phyloP scores from a whole-genome alignment of 2,113 vertebrate species.

The Pituophis catenifer region DNA sequence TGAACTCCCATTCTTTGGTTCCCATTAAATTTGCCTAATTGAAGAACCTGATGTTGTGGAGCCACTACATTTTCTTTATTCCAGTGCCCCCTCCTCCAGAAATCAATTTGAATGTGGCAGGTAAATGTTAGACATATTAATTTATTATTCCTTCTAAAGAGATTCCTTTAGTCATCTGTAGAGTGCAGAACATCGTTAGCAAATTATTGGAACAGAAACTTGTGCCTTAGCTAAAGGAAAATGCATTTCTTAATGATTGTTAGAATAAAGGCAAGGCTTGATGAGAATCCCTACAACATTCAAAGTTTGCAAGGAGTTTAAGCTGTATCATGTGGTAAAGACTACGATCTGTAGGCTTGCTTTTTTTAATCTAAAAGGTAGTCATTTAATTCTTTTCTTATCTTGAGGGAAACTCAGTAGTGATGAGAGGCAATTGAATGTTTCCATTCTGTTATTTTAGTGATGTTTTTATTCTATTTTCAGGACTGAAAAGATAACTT shows the following conservation, averaged over 20 bases:
- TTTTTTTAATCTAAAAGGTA: neutral
- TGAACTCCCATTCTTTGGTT: neutral
- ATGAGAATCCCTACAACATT: neutral
- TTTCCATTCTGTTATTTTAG: neutral
- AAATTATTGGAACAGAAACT: neutral
- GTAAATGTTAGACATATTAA: neutral
- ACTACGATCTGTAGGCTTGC: neutral
- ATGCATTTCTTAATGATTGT: neutral
- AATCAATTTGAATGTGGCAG: neutral
- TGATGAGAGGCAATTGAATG: neutral
- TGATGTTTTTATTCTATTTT: neutral
- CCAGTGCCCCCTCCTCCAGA: neutral
- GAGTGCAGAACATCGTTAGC: neutral
- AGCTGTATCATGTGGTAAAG: neutral
- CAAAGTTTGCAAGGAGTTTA: neutral
- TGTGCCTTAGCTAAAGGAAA: neutral
- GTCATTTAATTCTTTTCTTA: neutral
- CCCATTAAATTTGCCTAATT: neutral
- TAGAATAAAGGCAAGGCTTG: neutral
- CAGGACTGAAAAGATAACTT: neutral
- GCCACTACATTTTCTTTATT: neutral
- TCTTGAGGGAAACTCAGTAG: neutral
- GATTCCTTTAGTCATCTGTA: neutral
- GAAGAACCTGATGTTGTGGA: neutral
- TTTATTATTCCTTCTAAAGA: neutral